These are phyloP conservation scores for Notiomystis cincta DNA, from an alignment of 2,113 vertebrate genomes.

Conservation along the genomic window DNA sequence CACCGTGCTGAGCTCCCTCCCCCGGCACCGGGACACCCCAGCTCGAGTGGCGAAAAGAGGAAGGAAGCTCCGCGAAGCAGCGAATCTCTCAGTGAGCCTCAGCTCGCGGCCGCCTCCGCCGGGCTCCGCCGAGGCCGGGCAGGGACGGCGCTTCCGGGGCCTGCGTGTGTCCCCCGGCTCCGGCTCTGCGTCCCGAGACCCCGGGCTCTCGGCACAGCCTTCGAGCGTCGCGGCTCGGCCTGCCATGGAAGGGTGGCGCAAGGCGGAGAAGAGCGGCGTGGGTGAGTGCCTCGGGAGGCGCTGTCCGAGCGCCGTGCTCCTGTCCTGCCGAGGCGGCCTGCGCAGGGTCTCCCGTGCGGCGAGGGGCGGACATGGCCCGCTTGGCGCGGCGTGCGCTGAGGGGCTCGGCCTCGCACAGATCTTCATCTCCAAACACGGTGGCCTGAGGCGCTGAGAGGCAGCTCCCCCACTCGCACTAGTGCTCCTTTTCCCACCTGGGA, in stretches of 20 bases:
- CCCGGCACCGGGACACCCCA: not conserved
- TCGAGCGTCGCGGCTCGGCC: rapidly evolving
- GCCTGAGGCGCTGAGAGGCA: too few species aligned
- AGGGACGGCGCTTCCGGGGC: not conserved
- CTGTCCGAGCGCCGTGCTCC: too few species aligned
- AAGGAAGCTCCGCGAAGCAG: slow-evolving; percentile 70
- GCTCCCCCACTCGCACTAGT: too few species aligned
- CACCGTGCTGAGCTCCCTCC: too few species aligned
- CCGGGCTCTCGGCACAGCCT: not conserved
- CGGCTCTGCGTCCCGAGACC: rapidly evolving
- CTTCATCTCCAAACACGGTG: too few species aligned
- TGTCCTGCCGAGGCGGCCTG: too few species aligned
- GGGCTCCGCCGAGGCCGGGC: not conserved
- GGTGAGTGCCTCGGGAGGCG: slow-evolving; percentile 57
- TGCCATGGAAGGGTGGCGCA: slow-evolving; percentile 69
- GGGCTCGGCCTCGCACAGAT: too few species aligned
- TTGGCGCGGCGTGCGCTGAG: too few species aligned
- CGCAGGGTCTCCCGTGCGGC: too few species aligned
- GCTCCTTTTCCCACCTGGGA: too few species aligned
- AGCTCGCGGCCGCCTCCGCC: not conserved
- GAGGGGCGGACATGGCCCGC: too few species aligned
- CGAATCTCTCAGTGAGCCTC: slow-evolving; percentile 7
- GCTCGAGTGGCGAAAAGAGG: slow-evolving; percentile 68
- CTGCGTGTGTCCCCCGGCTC: rapidly evolving
- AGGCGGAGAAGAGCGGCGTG: slow-evolving; percentile 65